Conservation (phyloP, 2,888 invertebrate genomes). For the Sympetrum striolatum region DNA sequence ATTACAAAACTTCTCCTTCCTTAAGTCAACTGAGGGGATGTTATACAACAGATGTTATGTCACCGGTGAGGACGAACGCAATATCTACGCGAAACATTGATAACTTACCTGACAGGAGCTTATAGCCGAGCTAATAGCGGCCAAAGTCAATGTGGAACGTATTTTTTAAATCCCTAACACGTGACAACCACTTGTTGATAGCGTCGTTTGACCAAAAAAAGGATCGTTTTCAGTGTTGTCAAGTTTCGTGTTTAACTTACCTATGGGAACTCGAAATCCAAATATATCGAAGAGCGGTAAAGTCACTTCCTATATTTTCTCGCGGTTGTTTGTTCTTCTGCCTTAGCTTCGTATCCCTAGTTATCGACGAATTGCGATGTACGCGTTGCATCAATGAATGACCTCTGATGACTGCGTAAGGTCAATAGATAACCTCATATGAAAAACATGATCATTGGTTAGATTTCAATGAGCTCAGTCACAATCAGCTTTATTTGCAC, state of each 20-base stretch:
- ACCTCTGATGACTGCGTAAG: neutral
- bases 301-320: too few species aligned
- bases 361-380: neutral
- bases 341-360: too few species aligned
- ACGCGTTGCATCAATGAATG: neutral
- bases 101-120: neutral
- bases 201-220: neutral
- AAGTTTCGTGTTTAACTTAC: neutral
- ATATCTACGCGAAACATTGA: neutral
- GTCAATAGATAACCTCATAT: neutral
- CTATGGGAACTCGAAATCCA: neutral
- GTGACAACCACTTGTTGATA: neutral
- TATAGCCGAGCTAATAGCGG: neutral
- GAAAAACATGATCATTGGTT: neutral
- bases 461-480: neutral
- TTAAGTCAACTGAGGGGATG: too few species aligned
- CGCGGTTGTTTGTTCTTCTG: too few species aligned
- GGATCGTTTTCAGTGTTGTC: neutral
- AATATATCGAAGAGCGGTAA: neutral
- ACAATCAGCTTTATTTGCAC: too few species aligned
- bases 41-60: neutral
- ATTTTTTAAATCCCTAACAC: neutral
- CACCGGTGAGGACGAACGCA: neutral
- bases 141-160: neutral
- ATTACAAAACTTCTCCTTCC: too few species aligned